Percentiles rank a stretch among this genome's conserved stretches.
phyloP scores from a whole-genome alignment of 2,888 invertebrate genomes.

The Dione juno region DNA sequence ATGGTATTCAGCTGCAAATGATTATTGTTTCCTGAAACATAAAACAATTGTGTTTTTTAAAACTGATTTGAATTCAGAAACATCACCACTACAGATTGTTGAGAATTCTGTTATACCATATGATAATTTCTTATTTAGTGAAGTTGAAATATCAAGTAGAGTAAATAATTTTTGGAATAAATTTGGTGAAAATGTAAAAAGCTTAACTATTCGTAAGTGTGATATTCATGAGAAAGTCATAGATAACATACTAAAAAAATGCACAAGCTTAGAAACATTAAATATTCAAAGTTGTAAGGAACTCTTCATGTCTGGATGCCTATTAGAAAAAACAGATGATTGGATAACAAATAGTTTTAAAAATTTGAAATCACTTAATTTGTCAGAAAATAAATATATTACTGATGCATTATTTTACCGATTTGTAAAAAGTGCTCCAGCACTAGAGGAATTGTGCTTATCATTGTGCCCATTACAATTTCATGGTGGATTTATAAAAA shows the following conservation, averaged over 20 bases:
- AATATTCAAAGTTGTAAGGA: conserved; percentile 87
- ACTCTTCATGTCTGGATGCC: conserved; percentile 88
- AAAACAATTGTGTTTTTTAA: conserved; percentile 79
- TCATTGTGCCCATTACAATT: conserved; percentile 88
- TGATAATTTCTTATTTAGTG: conserved; percentile 79
- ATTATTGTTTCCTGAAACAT: conserved; percentile 82
- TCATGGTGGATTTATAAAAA: conserved; percentile 86
- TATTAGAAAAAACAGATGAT: conserved; percentile 85
- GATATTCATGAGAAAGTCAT: conserved; percentile 86
- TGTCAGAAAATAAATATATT: conserved; percentile 87
- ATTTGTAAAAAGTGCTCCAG: conserved; percentile 84
- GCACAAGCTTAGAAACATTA: conserved; percentile 83
- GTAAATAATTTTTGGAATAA: conserved; percentile 82
- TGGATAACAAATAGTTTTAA: conserved; percentile 72
- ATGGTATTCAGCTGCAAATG: conserved; percentile 88
- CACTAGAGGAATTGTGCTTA: conserved; percentile 85
- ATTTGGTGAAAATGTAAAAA: conserved; percentile 82
- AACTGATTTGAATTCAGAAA: conserved; percentile 68
- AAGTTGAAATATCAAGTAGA: conserved; percentile 81
- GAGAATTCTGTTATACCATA: conserved; percentile 72
- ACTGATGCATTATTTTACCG: conserved; percentile 89
- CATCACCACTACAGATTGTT: conserved; percentile 68
- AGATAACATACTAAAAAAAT: conserved; percentile 82
- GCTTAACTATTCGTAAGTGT: conserved; percentile 83
- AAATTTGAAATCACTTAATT: conserved; percentile 83